Conservation (phyloP, 2,888 invertebrate species). For the Acanthoscelides obtectus region DNA sequence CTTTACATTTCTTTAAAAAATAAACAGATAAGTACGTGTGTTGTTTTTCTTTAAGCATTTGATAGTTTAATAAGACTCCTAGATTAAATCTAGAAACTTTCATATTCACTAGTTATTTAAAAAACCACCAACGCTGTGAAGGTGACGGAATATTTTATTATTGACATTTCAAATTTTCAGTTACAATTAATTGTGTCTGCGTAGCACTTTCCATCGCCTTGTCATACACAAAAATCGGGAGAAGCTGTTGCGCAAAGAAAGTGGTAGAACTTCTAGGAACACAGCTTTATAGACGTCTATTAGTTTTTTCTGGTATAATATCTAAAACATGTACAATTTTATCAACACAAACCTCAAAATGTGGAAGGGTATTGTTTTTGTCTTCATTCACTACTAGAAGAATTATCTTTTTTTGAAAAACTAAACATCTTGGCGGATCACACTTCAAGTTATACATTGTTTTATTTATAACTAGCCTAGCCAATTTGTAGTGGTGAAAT, state of each 20-base stretch:
- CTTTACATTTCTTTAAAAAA: too few relatives aligned
- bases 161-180: background rate
- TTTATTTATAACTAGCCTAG: too few relatives aligned
- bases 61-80: too few relatives aligned
- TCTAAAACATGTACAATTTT: constrained; percentile 2
- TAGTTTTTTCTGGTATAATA: constrained; percentile 1
- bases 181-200: background rate
- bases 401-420: background rate
- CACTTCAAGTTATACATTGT: background rate
- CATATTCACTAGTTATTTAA: too few relatives aligned
- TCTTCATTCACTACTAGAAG: background rate
- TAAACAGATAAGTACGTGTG: too few relatives aligned
- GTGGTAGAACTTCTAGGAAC: background rate
- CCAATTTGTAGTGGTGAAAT: too few relatives aligned
- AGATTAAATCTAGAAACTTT: too few relatives aligned
- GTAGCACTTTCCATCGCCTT: background rate
- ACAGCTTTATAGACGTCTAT: background rate
- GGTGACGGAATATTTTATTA: background rate
- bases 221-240: background rate
- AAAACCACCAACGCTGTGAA: background rate
- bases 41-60: too few relatives aligned
- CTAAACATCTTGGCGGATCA: background rate
- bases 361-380: background rate
- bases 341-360: background rate
- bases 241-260: background rate